These are phyloP conservation scores for Rallus limicola DNA, from an alignment of 2,113 vertebrate species.

Conservation along the genomic window DNA sequence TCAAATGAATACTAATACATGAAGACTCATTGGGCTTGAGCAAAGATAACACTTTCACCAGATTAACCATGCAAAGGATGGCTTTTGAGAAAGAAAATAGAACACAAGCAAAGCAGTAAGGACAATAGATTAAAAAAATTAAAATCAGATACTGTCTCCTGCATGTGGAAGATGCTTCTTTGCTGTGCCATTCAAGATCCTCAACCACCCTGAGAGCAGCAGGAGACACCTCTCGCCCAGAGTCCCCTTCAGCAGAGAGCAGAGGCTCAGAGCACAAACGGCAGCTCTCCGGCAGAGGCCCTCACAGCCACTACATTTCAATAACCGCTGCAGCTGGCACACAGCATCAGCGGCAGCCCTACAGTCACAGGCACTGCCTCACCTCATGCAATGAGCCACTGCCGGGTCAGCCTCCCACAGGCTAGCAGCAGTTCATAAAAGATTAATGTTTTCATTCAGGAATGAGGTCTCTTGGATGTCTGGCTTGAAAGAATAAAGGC, in stretches of 20 bases:
- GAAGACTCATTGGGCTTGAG: background rate
- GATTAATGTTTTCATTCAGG: background rate
- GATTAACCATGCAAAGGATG: background rate
- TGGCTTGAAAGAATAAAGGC: background rate
- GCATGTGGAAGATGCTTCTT: background rate
- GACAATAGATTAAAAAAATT: background rate
- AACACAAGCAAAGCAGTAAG: background rate
- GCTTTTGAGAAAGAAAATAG: background rate
- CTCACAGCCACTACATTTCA: background rate
- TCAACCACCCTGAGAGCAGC: background rate
- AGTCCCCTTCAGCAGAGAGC: background rate
- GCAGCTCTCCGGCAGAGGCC: background rate
- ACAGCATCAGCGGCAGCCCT: background rate
- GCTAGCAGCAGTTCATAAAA: background rate
- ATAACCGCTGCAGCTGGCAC: background rate
- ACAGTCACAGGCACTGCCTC: background rate
- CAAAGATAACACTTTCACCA: background rate
- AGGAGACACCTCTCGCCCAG: background rate
- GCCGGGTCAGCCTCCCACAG: background rate
- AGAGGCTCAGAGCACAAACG: background rate
- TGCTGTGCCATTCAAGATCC: background rate
- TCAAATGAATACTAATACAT: background rate
- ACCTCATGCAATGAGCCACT: background rate
- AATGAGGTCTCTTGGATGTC: background rate
- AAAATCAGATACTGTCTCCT: background rate